Evolutionary conservation across 2,113 vertebrate species (phyloP).

Genomic region (Myotis davidii): DNA sequence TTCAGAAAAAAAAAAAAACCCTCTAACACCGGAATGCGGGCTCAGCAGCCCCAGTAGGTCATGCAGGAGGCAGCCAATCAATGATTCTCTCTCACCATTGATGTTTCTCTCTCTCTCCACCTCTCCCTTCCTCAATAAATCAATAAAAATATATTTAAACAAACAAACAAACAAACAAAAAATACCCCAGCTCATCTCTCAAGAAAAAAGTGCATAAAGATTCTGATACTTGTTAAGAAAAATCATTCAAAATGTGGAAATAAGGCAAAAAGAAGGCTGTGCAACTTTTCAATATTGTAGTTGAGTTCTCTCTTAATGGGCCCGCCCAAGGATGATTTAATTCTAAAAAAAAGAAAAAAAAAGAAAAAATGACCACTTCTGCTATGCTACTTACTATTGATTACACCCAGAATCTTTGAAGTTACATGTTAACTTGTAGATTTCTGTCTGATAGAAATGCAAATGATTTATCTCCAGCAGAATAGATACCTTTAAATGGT

Average conservation of each 20-base stretch:
- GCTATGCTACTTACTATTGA: not conserved
- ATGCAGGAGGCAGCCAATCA: no score
- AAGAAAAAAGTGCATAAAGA: not conserved
- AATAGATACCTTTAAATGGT: not conserved
- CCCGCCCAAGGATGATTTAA: not conserved
- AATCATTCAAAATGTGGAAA: not conserved
- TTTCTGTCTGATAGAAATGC: not conserved
- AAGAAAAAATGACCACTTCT: not conserved
- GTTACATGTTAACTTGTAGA: not conserved
- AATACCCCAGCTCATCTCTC: not conserved
- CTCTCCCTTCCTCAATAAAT: no score
- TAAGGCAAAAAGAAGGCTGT: not conserved
- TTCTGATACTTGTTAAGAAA: slow-evolving; percentile 24
- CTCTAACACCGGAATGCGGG: no score
- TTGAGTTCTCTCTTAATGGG: not conserved
- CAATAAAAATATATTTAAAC: no score
- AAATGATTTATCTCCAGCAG: not conserved
- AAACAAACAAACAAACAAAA: not conserved
- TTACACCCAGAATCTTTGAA: not conserved
- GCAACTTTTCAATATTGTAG: not conserved
- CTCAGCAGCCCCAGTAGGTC: no score
- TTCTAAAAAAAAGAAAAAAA: not conserved
- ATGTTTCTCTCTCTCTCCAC: no score
- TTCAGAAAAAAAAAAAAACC: no score
- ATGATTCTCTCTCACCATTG: no score